These are phyloP conservation scores for Fringilla coelebs DNA, from an alignment of 2,797 vertebrate species.

Conservation along the genomic window DNA sequence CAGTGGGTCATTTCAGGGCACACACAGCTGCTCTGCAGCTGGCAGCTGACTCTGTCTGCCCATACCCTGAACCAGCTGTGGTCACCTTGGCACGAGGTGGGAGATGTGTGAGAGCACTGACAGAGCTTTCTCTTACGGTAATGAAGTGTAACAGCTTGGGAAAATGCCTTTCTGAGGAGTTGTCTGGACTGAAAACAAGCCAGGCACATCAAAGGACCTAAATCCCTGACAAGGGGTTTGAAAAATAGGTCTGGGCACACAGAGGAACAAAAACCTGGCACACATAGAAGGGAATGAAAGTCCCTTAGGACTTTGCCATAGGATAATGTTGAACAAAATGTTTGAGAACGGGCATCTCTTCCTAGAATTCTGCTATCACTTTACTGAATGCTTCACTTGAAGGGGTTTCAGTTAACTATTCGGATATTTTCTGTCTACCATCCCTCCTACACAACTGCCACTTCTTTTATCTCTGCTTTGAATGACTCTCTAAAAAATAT, in stretches of 20 bases:
- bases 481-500: background rate
- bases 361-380: background rate
- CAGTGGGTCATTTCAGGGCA: background rate
- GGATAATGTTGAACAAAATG: background rate
- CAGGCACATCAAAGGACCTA: slow-evolving; percentile 18
- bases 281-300: background rate
- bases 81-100: background rate
- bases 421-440: background rate
- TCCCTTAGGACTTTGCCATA: background rate
- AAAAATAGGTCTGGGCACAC: background rate
- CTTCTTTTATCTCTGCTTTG: background rate
- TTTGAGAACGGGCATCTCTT: background rate
- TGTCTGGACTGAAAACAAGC: background rate
- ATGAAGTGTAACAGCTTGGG: background rate
- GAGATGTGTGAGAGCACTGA: background rate
- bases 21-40: background rate
- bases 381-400: background rate
- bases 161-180: background rate
- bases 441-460: background rate
- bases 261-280: background rate
- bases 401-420: background rate
- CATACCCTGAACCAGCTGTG: background rate
- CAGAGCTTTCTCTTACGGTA: background rate
- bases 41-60: background rate
- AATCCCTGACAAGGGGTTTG: background rate